These are phyloP conservation scores for Calidris pugnax DNA, from an alignment of 2,113 vertebrate genomes.

Conservation along the genomic window DNA sequence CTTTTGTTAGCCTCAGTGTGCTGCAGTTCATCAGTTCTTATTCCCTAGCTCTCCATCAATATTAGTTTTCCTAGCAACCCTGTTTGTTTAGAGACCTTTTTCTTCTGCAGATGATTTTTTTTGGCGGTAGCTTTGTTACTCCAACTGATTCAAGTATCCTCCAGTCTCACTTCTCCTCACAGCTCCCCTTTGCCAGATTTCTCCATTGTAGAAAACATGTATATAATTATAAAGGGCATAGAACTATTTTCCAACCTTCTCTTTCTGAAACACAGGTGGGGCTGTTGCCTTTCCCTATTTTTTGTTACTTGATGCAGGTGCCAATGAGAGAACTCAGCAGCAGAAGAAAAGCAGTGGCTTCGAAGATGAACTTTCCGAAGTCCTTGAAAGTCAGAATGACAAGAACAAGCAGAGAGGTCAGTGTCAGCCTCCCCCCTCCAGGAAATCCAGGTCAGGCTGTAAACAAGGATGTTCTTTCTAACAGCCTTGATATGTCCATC, in stretches of 20 bases:
- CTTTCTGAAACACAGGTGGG: not conserved
- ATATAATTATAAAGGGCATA: not conserved
- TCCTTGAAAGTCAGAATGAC: constrained; percentile 63
- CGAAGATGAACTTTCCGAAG: constrained; percentile 70
- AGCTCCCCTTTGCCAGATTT: not conserved
- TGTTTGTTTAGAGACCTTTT: not conserved
- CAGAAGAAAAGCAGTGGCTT: constrained; percentile 71
- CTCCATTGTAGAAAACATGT: not conserved
- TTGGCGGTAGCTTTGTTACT: not conserved
- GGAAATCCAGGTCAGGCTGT: constrained; percentile 8
- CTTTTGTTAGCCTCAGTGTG: not conserved
- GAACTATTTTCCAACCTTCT: not conserved
- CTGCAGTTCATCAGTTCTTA: not conserved
- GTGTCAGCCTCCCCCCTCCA: not conserved
- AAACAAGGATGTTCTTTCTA: constrained; percentile 4
- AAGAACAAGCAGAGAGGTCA: constrained; percentile 67
- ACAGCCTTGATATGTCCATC: constrained; percentile 22
- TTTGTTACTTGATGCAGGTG: constrained; percentile 71
- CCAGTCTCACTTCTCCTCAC: not conserved
- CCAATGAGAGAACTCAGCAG: constrained; percentile 75
- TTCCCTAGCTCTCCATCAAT: not conserved
- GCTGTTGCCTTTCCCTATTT: not conserved
- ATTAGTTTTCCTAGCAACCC: not conserved
- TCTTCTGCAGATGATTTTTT: not conserved
- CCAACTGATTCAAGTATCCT: not conserved